Percentiles rank a stretch among this genome's conserved stretches.
Evolutionary conservation across 1,140 invertebrate species (phyloP).

Genomic region (Pygmarrhopalites habei): DNA sequence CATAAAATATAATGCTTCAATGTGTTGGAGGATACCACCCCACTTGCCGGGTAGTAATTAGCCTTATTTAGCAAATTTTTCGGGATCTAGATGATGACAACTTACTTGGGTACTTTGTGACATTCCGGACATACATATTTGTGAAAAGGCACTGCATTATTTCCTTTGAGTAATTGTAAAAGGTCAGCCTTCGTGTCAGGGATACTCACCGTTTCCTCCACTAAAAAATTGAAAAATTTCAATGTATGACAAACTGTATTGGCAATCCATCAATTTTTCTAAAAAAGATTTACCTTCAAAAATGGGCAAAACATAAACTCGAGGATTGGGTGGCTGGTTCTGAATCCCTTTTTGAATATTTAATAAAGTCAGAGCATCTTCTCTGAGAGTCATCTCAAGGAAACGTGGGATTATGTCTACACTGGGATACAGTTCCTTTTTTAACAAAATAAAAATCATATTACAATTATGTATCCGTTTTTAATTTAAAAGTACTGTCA

Average conservation of each 20-base stretch:
- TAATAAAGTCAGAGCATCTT: conserved; percentile 26
- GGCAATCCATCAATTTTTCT: too few species aligned
- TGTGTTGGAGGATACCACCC: too few species aligned
- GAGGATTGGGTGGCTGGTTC: conserved; percentile 11
- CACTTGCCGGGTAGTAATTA: too few species aligned
- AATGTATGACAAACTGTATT: too few species aligned
- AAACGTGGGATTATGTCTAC: conserved; percentile 28
- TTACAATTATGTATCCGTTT: too few species aligned
- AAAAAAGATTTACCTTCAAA: too few species aligned
- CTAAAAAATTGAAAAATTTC: too few species aligned
- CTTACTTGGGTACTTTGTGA: conserved; percentile 43
- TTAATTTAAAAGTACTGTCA: too few species aligned
- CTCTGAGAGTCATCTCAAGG: conserved; percentile 31
- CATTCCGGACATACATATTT: conserved; percentile 44
- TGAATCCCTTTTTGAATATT: background rate
- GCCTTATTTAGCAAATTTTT: too few species aligned
- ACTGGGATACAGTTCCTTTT: conserved; percentile 43
- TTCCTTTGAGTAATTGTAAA: conserved; percentile 32
- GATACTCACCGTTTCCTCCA: conserved; percentile 41
- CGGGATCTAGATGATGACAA: too few species aligned
- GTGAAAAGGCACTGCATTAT: conserved; percentile 45
- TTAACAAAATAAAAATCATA: too few species aligned
- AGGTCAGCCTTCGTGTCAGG: conserved; percentile 43
- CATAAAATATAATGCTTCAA: too few species aligned
- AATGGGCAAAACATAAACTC: conserved; percentile 45